Conservation (phyloP, 2,888 invertebrate species). For the Agrilus cyanescens region DNA sequence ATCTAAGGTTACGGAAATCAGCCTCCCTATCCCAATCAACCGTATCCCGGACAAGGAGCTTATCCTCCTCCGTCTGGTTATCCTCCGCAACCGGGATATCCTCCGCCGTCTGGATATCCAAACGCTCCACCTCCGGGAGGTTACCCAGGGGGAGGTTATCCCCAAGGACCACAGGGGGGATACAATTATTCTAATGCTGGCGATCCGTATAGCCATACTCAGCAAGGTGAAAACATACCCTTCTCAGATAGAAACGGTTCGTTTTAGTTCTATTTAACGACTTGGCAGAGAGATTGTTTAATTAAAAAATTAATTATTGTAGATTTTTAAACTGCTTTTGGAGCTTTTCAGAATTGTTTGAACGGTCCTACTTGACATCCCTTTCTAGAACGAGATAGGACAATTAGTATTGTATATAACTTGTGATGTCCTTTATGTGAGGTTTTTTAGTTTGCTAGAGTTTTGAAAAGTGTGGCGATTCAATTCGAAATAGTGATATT, state of each 20-base stretch:
- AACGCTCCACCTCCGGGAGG: constrained; percentile 30
- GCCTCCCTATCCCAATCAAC: too few species aligned
- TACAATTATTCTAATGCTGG: constrained; percentile 7
- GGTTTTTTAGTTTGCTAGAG: neutral
- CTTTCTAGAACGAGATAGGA: too few species aligned
- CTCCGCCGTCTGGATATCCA: constrained; percentile 34
- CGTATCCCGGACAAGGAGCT: constrained; percentile 7
- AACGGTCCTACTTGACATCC: too few species aligned
- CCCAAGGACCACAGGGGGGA: constrained; percentile 17
- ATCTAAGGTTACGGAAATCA: too few species aligned
- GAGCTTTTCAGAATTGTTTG: neutral
- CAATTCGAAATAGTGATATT: too few species aligned
- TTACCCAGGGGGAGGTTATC: constrained; percentile 22
- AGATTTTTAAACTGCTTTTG: neutral
- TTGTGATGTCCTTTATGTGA: neutral
- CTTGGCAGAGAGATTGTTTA: neutral
- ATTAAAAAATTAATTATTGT: neutral
- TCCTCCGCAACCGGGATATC: constrained; percentile 21
- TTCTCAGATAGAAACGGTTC: constrained; percentile 28
- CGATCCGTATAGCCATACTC: constrained; percentile 10
- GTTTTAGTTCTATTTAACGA: constrained; percentile 20
- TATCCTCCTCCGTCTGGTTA: constrained; percentile 21
- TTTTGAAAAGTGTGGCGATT: too few species aligned
- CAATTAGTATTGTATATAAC: too few species aligned
- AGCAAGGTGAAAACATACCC: constrained; percentile 31